These are phyloP conservation scores for Pituophis catenifer DNA, from an alignment of 2,113 vertebrate species.

Conservation along the genomic window DNA sequence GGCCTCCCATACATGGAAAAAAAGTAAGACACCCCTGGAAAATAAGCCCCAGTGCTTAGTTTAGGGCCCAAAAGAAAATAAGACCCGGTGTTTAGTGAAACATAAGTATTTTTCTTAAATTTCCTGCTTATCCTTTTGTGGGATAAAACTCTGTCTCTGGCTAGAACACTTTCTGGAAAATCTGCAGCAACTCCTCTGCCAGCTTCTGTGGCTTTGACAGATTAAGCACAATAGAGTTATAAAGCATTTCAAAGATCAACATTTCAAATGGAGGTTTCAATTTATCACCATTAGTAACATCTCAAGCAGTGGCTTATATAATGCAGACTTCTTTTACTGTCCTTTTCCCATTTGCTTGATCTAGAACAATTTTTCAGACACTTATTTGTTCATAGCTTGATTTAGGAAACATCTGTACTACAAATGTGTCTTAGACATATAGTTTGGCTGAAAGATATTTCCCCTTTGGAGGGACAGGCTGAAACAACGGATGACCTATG, in stretches of 20 bases:
- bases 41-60: too few relatives aligned
- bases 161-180: neutral
- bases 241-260: neutral
- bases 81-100: too few relatives aligned
- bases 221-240: neutral
- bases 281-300: neutral
- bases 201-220: neutral
- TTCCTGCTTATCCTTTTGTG: neutral
- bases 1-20: too few relatives aligned
- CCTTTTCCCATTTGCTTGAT: constrained; percentile 46
- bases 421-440: constrained; percentile 63
- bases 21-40: too few relatives aligned
- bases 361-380: constrained; percentile 53
- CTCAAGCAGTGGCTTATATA: constrained; percentile 18
- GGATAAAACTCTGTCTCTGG: neutral
- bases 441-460: constrained; percentile 60
- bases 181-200: neutral
- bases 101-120: neutral
- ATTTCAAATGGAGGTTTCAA: neutral
- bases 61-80: too few relatives aligned
- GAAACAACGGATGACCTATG: constrained; percentile 50
- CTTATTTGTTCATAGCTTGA: constrained; percentile 46
- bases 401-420: constrained; percentile 68
- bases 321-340: constrained; percentile 32
- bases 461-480: constrained; percentile 53